Percentiles rank a stretch among this genome's conserved stretches.
Evolutionary conservation across 2,113 vertebrate species (phyloP).

Genomic region (Eolophus roseicapilla): DNA sequence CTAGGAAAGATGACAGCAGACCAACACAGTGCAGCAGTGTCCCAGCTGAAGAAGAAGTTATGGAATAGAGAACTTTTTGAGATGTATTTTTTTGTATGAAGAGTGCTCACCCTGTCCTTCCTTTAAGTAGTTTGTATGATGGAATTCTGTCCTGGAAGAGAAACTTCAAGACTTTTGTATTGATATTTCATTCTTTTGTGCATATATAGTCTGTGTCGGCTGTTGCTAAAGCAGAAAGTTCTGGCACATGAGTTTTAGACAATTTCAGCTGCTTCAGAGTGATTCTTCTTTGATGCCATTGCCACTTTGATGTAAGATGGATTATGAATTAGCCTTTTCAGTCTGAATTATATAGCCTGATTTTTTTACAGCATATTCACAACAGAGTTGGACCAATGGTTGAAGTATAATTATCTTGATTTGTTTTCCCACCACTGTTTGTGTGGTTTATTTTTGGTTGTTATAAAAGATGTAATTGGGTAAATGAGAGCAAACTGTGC

Average conservation of each 20-base stretch:
- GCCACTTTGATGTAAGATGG: not conserved
- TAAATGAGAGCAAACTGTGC: not conserved
- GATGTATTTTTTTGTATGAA: not conserved
- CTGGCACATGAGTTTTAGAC: not conserved
- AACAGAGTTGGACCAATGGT: not conserved
- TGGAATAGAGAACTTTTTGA: not conserved
- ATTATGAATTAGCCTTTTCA: not conserved
- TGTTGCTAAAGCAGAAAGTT: not conserved
- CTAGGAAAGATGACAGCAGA: not conserved
- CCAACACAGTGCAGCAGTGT: no score
- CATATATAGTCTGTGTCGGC: not conserved
- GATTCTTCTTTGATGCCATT: not conserved
- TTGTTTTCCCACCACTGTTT: not conserved
- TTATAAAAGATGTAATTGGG: not conserved
- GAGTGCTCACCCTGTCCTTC: not conserved
- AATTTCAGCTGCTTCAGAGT: not conserved
- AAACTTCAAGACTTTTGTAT: not conserved
- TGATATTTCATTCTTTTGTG: not conserved
- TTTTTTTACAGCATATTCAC: not conserved
- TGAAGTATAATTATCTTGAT: not conserved
- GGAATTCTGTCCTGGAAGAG: not conserved
- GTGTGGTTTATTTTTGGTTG: not conserved
- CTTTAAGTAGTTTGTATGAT: not conserved
- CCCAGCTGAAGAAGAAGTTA: not conserved
- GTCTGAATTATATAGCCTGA: not conserved